These are phyloP conservation scores for Picathartes gymnocephalus DNA, from an alignment of 2,113 vertebrate species.

Conservation along the genomic window DNA sequence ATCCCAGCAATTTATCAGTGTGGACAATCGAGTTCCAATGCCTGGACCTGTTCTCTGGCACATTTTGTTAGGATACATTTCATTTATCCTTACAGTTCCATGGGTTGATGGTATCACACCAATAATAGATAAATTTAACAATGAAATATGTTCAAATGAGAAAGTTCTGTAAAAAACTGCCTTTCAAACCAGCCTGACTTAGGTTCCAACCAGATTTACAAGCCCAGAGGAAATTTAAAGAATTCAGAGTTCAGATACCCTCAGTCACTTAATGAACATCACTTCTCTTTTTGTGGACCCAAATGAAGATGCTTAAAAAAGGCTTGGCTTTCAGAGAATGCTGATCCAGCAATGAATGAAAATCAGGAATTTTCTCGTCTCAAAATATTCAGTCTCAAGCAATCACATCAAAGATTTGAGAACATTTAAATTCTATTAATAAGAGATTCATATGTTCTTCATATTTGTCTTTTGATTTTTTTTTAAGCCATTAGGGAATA, in stretches of 20 bases:
- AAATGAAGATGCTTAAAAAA: background rate
- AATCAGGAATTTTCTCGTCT: background rate
- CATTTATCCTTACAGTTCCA: background rate
- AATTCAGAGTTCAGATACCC: background rate
- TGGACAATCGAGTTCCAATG: background rate
- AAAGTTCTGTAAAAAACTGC: background rate
- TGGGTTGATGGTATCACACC: background rate
- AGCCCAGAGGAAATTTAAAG: background rate
- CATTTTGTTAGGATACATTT: background rate
- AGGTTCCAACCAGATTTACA: background rate
- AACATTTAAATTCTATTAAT: background rate
- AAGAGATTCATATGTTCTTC: background rate
- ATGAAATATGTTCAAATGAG: background rate
- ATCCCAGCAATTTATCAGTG: background rate
- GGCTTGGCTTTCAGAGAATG: background rate
- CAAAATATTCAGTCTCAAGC: background rate
- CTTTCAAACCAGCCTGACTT: background rate
- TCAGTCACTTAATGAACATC: background rate
- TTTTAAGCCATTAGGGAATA: slow-evolving; percentile 10
- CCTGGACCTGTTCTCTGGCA: background rate
- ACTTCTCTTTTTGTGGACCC: background rate
- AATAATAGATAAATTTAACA: background rate
- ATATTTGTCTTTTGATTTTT: background rate
- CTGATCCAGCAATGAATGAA: background rate
- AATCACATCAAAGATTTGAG: background rate